A percentile compares a stretch with the other conserved stretches of the same genome.
Conservation (phyloP, 2,888 invertebrate species). For the Pseudococcus jackbeardsleyi region DNA sequence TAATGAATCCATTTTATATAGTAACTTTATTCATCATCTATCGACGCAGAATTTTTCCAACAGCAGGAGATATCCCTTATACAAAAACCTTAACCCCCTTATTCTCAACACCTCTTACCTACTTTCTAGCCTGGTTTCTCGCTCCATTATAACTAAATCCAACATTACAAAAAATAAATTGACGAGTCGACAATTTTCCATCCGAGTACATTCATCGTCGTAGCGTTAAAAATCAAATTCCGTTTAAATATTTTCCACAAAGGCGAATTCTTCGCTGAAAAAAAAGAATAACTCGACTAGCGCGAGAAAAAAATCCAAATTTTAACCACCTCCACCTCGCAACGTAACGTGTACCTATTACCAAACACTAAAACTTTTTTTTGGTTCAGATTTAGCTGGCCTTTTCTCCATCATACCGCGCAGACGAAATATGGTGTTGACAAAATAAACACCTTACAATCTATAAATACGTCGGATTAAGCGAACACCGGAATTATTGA, state of each 20-base stretch:
- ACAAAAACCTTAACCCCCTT: not conserved
- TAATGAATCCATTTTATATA: not conserved
- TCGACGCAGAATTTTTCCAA: not conserved
- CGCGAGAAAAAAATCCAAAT: not conserved
- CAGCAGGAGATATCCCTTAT: not conserved
- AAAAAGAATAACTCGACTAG: not conserved
- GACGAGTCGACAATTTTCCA: conserved; percentile 25
- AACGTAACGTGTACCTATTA: not conserved
- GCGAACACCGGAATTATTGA: conserved; percentile 37
- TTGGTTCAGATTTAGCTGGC: not conserved
- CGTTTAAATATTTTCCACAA: conserved; percentile 33
- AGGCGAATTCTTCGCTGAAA: not conserved
- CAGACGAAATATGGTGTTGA: conserved; percentile 26
- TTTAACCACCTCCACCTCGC: not conserved
- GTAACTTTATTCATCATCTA: not conserved
- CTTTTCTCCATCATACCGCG: not conserved
- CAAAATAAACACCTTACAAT: conserved; percentile 37
- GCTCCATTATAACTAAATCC: not conserved
- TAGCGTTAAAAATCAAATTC: conserved; percentile 21
- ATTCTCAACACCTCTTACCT: not conserved
- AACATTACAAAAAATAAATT: conserved; percentile 12
- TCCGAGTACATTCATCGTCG: conserved; percentile 11
- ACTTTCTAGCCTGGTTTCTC: not conserved
- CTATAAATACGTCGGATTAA: conserved; percentile 33
- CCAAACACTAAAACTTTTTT: not conserved